phyloP scores from a whole-genome alignment of 2,888 invertebrate genomes.

The Calameuta filiformis region DNA sequence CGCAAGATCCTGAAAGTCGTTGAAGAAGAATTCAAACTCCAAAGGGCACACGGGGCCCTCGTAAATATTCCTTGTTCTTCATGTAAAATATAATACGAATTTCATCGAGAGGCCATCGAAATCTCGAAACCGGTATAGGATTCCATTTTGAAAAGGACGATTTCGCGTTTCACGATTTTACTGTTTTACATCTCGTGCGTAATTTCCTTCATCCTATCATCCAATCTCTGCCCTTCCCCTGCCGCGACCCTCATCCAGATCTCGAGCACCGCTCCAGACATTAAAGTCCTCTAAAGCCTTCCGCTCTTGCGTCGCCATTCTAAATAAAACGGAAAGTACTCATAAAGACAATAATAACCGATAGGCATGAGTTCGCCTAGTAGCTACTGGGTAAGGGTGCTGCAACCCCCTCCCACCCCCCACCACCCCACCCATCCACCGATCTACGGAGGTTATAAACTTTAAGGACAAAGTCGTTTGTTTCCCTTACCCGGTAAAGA shows the following conservation, averaged over 20 bases:
- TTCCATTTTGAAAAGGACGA: not conserved
- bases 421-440: too few relatives aligned
- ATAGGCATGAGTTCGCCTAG: not conserved
- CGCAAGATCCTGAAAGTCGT: not conserved
- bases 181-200: not conserved
- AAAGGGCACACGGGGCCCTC: not conserved
- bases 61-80: not conserved
- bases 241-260: not conserved
- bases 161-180: not conserved
- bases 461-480: not conserved
- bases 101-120: not conserved
- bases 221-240: not conserved
- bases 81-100: not conserved
- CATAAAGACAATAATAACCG: slow-evolving; percentile 4
- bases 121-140: not conserved
- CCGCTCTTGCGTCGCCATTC: not conserved
- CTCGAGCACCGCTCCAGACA: not conserved
- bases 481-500: not conserved
- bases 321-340: slow-evolving; percentile 7
- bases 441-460: not conserved
- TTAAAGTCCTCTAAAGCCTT: not conserved
- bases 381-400: not conserved
- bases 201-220: not conserved
- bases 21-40: not conserved
- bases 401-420: not conserved